Conservation (phyloP, 2,888 invertebrate species). For the Acanthacorydalis orientalis region DNA sequence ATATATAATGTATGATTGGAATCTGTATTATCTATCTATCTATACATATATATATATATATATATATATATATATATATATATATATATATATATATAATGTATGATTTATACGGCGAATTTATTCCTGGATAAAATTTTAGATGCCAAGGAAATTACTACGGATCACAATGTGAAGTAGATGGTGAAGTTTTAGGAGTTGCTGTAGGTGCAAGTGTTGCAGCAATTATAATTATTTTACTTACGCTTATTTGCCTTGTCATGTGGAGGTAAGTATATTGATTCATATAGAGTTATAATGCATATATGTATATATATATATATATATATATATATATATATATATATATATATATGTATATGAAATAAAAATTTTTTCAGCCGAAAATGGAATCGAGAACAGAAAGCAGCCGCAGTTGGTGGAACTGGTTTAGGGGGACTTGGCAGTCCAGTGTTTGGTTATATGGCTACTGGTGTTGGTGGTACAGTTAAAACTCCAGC, state of each 20-base stretch:
- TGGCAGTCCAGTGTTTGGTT: slow-evolving; percentile 74
- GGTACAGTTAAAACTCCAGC: slow-evolving; percentile 53
- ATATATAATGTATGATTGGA: too few relatives aligned
- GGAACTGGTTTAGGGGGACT: slow-evolving; percentile 36
- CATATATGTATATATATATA: neutral
- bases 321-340: too few relatives aligned
- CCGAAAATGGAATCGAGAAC: slow-evolving; percentile 78
- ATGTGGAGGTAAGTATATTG: slow-evolving; percentile 62
- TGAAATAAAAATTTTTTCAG: slow-evolving; percentile 35
- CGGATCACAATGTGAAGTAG: slow-evolving; percentile 76
- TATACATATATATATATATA: too few relatives aligned
- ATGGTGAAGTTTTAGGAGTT: slow-evolving; percentile 81
- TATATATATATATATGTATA: too few relatives aligned
- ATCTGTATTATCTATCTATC: too few relatives aligned
- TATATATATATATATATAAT: too few relatives aligned
- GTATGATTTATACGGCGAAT: too few relatives aligned
- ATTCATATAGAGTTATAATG: slow-evolving; percentile 1
- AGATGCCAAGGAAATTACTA: slow-evolving; percentile 78
- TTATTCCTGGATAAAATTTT: slow-evolving; percentile 11
- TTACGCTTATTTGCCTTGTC: slow-evolving; percentile 71
- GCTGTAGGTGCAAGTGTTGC: slow-evolving; percentile 81
- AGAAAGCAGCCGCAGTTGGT: slow-evolving; percentile 39
- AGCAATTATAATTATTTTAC: slow-evolving; percentile 72
- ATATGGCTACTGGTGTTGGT: slow-evolving; percentile 51
- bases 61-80: too few relatives aligned